Conservation (phyloP, 2,113 vertebrate species). For the Microtus richardsoni region DNA sequence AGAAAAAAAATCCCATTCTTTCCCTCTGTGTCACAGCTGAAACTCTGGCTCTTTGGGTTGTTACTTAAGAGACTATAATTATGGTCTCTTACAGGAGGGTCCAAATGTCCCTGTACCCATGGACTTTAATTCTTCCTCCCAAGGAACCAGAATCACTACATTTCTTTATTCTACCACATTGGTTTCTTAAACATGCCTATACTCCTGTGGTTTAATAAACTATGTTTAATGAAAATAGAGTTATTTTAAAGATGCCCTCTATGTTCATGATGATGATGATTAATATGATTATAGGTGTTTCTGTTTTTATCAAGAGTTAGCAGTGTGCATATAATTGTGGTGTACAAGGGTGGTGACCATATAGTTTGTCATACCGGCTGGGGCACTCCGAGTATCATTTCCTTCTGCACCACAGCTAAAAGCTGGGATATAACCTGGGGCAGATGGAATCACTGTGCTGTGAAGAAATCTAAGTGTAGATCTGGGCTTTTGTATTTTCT, state of each 20-base stretch:
- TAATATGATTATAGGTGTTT: fast-evolving
- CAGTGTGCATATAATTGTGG: neutral
- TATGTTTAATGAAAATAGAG: neutral
- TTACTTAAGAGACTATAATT: neutral
- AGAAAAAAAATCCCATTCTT: neutral
- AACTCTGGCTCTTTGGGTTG: neutral
- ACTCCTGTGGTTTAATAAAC: neutral
- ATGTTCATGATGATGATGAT: neutral
- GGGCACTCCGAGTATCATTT: neutral
- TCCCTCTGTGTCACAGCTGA: neutral
- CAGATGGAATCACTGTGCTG: fast-evolving
- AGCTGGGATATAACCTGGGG: neutral
- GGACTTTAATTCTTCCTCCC: slow-evolving; percentile 10
- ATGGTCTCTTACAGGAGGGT: neutral
- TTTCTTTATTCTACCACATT: neutral
- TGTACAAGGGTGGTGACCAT: fast-evolving
- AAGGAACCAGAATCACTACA: neutral
- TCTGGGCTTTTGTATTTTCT: fast-evolving
- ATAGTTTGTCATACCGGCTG: neutral
- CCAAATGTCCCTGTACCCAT: too few species aligned
- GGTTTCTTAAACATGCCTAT: neutral
- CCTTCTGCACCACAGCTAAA: fast-evolving
- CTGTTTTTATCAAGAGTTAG: neutral
- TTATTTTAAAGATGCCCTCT: neutral
- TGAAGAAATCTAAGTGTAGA: neutral